Evolutionary conservation across 2,113 vertebrate genomes (phyloP), one percentile per base, ranked within the genome.

Genomic region (Gallinago paraguaiae): DNA sequence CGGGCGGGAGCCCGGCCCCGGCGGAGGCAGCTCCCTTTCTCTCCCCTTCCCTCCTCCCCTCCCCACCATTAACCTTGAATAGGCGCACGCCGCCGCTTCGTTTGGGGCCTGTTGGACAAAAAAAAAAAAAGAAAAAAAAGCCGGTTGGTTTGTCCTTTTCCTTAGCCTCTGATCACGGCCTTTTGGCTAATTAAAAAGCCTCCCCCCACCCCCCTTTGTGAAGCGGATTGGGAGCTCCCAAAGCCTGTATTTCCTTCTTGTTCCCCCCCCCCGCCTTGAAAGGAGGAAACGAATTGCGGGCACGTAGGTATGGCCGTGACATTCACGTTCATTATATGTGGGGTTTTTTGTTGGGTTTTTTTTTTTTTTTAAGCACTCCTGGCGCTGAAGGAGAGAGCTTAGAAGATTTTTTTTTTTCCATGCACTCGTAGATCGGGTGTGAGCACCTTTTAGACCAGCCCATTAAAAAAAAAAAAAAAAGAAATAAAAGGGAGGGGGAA

Each of bases 41-140:
- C 91, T 89, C 92, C 37, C 69, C 88, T 45, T 77, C 78, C 82
- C 76, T 63, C 59, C 43, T 45, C 68, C 30, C 15, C 41, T 43
- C 41, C 37, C 53, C 68, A 88, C 93, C 95, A 89, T 96, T 98
- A 97, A 97, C 97, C 98, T 97, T 97, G 97, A 97, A 82, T 97
- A 92, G 92, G 88, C 96, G 82, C 92, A 94, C 85, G 93, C 90
- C 86, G 64, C 72, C 87, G 74, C 91, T 96, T 91, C 89, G 82
- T n/a, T 93, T 82, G 81, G 77, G 82, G 91, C 91, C 95, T 94
- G 60, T 27, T 51, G 88, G 75, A 68, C 92, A 78, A 28, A 63
- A 72, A 93, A 56, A 63, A 70, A 63, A 43, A 28, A 61, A 82
- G 24, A 61, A 72, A 93, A 56, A 63, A 70, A 63, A 45, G 43